Evolutionary conservation across 2,113 vertebrate species (phyloP), one percentile per base, ranked within the genome.

Genomic region (Melanerpes aurifrons): DNA sequence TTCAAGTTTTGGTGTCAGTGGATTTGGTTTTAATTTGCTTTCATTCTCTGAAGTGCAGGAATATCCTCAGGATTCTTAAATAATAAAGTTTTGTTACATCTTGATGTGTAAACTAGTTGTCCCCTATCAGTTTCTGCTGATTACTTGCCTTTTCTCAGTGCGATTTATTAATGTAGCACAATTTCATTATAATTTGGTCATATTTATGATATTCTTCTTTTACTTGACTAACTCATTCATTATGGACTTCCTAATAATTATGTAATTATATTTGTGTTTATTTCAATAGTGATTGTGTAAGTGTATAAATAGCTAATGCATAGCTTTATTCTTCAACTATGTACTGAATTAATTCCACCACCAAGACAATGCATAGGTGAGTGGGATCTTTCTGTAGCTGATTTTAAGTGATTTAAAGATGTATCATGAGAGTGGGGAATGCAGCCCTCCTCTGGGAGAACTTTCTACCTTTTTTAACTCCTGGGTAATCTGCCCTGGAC

Each of bases 341-440:
- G 22, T 63, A 35, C 2, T 17, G 57, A 71, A 53, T 64, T 78
- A 66, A 56, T 66, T 77, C 19, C 40, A n/a, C 35, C 47, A 12
- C 57, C 35, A 70, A 4, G 11, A 40, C 11, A 40, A 40, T 40
- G 40, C 11, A 40, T 40, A 40, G 40, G 40, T 40, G 40, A 12
- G 40, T 40, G 57, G 50, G 16, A 94, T 81, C 75, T 89, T 96
- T 70, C 77, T 93, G 71, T 32, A 45, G 64, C 82, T 40, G 40
- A 40, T 40, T 40, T 87, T 86, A 89, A 91, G 91, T 86, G 87
- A 78, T 92, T 96, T 89, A 81, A 96, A 64, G 48, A 96, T 92
- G 80, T 94, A 95, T 89, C 6, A 43, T 59, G 70, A 72, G 75
- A 74, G 64, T 26, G 31, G 64, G 81, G 67, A 82, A 69, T 63